A percentile compares a stretch with the other conserved stretches of the same genome.
Evolutionary conservation across 2,113 vertebrate genomes (phyloP).

Genomic region (Xenopus laevis): DNA sequence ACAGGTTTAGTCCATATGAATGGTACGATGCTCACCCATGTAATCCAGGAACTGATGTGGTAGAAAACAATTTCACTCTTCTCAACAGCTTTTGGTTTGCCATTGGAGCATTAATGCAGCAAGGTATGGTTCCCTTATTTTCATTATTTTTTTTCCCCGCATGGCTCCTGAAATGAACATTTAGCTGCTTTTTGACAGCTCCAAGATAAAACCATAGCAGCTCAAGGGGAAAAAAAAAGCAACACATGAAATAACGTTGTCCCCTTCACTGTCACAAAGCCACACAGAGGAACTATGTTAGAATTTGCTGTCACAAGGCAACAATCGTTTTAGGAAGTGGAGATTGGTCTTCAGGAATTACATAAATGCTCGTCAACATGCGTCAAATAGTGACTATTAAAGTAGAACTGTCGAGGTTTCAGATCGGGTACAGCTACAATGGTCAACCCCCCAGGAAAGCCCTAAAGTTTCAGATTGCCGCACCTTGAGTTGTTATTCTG

Average conservation of each 20-base stretch:
- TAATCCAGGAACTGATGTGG: slow-evolving; percentile 89
- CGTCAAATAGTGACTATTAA: background rate
- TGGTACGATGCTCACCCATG: slow-evolving; percentile 97
- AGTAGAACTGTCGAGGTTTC: background rate
- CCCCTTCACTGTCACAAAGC: slow-evolving; percentile 49
- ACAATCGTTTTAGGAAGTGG: slow-evolving; percentile 56
- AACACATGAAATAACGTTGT: slow-evolving; percentile 63
- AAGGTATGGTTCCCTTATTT: slow-evolving; percentile 70
- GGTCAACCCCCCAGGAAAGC: background rate
- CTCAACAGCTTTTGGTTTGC: slow-evolving; percentile 99
- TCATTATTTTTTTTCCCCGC: slow-evolving; percentile 5
- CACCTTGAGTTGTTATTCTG: no score
- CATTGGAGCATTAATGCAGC: slow-evolving; percentile 95
- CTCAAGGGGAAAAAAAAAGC: slow-evolving; percentile 7
- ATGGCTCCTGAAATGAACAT: background rate
- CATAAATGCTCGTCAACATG: slow-evolving; percentile 41
- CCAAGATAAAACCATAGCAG: slow-evolving; percentile 9
- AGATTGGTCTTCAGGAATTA: slow-evolving; percentile 57
- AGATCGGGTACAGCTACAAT: background rate
- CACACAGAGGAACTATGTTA: slow-evolving; percentile 54
- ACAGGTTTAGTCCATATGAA: slow-evolving; percentile 94
- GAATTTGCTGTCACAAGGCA: slow-evolving; percentile 61
- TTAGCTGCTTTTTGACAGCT: slow-evolving; percentile 11
- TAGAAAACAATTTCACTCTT: slow-evolving; percentile 97
- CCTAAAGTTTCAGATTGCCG: no score